Evolutionary conservation across 2,113 vertebrate species (phyloP), one percentile per base, ranked within the genome.

Genomic region (Odobenus rosmarus): DNA sequence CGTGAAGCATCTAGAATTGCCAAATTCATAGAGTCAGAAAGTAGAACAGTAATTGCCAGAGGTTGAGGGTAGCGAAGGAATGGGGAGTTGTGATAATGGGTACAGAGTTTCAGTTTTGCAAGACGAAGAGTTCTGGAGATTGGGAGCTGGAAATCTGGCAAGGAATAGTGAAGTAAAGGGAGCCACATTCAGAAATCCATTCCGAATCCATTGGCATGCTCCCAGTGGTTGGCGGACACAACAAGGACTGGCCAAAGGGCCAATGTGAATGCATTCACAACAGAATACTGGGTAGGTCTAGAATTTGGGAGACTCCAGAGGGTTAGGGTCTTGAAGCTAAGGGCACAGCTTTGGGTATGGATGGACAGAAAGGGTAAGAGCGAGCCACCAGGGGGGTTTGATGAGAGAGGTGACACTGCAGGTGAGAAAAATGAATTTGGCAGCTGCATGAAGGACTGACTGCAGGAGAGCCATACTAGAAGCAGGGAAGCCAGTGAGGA

Each of bases 401-500:
- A 28, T 42, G 55, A 89, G 51, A 86, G 86, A 59, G 67, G 67
- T 36, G 81, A 95, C n/a, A 16, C 72, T 19, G 94, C 36, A 1
- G n/a, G 49, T 79, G 33, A 96, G 72, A n/a, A 90, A 69, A 61
- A 87, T 39, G 86, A 64, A 57, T 57, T 62, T 79, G 81, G 86
- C 76, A 72, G 55, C 61, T 88, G 51, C 62, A 4, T 67, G 80
- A 95, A 92, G 61, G 33, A 90, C 0, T 36, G 80, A 69, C 80
- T 76, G 61, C 83, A 77, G 94, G 94, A 82, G 46, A 95, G 74
- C 79, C 77, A 23, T 9, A 39, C 85, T 82, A 39, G 55, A 88
- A 88, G 11, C 46, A 59, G 77, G 49, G 51, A 69, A 91, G 72
- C 93, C 1, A 0, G 39, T 89, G 72, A 89, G 67, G 82, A 76